Conservation (phyloP, 1,140 invertebrate genomes). For the Mercenaria mercenaria region DNA sequence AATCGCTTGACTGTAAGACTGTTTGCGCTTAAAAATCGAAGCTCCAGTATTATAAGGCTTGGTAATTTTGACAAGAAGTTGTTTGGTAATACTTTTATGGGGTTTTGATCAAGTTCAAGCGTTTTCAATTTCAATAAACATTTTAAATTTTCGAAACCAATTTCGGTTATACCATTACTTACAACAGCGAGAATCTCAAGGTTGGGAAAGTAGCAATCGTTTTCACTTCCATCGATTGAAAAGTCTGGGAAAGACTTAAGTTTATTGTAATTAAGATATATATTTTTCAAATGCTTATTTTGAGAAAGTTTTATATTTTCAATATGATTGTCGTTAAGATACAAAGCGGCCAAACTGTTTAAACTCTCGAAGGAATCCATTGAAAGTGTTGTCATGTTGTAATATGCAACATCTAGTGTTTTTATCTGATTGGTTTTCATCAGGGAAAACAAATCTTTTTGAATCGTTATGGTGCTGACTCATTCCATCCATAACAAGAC, state of each 20-base stretch:
- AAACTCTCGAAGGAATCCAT: not conserved
- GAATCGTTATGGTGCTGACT: not conserved
- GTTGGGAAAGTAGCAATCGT: too few species aligned
- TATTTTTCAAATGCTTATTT: not conserved
- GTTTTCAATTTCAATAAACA: not conserved
- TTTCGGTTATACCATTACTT: not conserved
- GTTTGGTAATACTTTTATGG: not conserved
- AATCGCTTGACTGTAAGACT: not conserved
- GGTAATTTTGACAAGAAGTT: not conserved
- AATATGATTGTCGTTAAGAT: not conserved
- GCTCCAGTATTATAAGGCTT: not conserved
- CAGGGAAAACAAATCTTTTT: not conserved
- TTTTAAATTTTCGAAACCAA: not conserved
- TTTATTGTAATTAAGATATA: not conserved
- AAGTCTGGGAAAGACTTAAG: not conserved
- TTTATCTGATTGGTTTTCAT: not conserved
- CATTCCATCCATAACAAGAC: not conserved
- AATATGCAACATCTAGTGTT: not conserved
- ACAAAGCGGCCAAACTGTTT: not conserved
- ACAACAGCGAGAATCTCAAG: not conserved
- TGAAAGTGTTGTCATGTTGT: not conserved
- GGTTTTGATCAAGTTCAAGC: not conserved
- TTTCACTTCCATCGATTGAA: not conserved
- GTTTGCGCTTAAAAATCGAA: too few species aligned
- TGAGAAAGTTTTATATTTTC: not conserved